Evolutionary conservation across 2,888 invertebrate species (phyloP).

Genomic region (Melanophora roralis): DNA sequence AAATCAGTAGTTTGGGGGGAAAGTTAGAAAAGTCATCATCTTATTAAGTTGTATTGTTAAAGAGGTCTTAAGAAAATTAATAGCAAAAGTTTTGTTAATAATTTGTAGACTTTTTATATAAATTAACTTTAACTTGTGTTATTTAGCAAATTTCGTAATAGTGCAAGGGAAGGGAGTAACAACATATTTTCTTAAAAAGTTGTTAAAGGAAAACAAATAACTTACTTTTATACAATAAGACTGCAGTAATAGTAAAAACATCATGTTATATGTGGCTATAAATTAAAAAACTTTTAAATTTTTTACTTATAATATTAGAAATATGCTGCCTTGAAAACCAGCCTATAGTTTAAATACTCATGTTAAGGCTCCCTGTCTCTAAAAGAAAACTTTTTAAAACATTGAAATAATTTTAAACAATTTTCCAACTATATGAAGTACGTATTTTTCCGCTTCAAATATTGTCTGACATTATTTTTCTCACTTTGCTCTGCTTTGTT

Average conservation of each 20-base stretch:
- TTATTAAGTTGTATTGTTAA: constrained; percentile 31
- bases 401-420: constrained; percentile 15
- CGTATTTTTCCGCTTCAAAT: constrained; percentile 25
- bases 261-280: no score
- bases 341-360: no score
- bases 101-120: constrained; percentile 18
- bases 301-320: no score
- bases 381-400: neutral
- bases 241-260: no score
- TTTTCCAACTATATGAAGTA: neutral
- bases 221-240: no score
- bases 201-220: no score
- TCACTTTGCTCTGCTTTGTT: constrained; percentile 30
- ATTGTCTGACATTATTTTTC: constrained; percentile 47
- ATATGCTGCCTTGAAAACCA: no score
- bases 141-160: constrained; percentile 4
- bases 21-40: neutral
- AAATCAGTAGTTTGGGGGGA: neutral
- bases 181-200: no score
- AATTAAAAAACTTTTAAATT: no score
- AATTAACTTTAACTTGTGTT: constrained; percentile 9
- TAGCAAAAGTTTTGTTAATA: constrained; percentile 41
- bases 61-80: constrained; percentile 44
- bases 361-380: neutral
- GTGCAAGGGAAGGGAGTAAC: no score